These are phyloP conservation scores for Echiichthys vipera DNA, from an alignment of 2,797 vertebrate genomes.

Conservation along the genomic window DNA sequence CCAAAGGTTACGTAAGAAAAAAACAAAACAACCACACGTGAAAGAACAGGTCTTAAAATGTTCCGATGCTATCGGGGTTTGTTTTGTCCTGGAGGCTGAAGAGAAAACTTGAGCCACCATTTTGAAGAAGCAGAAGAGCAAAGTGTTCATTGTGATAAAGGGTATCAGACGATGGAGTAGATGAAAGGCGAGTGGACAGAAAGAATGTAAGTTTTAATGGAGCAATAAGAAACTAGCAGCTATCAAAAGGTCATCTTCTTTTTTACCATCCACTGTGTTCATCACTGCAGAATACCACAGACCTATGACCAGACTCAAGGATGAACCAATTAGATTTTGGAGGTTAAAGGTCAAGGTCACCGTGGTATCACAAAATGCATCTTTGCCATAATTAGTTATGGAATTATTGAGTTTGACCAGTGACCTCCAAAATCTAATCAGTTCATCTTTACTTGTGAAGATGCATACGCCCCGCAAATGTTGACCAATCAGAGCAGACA, in stretches of 20 bases:
- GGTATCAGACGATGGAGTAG: slow-evolving; percentile 30
- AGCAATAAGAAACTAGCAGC: too few relatives aligned
- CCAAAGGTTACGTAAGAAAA: background rate
- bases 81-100: slow-evolving; percentile 46
- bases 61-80: slow-evolving; percentile 43
- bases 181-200: slow-evolving; percentile 29
- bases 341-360: too few relatives aligned
- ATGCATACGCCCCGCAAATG: too few relatives aligned
- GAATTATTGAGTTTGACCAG: too few relatives aligned
- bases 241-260: slow-evolving; percentile 5
- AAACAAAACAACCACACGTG: background rate
- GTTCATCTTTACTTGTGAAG: too few relatives aligned
- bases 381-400: too few relatives aligned
- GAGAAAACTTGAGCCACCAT: slow-evolving; percentile 47
- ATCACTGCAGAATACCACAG: background rate
- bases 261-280: slow-evolving; percentile 1
- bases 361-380: too few relatives aligned
- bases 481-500: too few relatives aligned
- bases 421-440: too few relatives aligned
- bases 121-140: slow-evolving; percentile 40
- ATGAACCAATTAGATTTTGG: too few relatives aligned
- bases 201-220: slow-evolving; percentile 42
- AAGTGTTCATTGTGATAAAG: slow-evolving; percentile 54
- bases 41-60: slow-evolving; percentile 31
- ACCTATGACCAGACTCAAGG: slow-evolving; percentile 1